Evolutionary conservation across 2,888 invertebrate genomes (phyloP), one percentile per base, ranked within the genome.

Genomic region (Leucoma salicis): DNA sequence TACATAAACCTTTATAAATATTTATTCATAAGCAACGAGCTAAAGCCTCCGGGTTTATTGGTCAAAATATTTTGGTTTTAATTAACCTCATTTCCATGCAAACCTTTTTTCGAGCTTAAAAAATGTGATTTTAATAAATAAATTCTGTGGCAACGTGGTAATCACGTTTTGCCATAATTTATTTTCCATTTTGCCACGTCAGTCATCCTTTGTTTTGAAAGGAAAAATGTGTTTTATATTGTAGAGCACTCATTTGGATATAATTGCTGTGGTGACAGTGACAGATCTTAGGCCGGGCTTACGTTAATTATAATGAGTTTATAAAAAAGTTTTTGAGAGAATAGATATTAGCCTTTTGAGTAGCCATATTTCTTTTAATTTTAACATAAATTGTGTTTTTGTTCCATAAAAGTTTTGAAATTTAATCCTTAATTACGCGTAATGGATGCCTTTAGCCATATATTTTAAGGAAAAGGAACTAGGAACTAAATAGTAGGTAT

Each of bases 241-340:
- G 11, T 33, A 27, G 32, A 39, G 33, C 11, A 33, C n/a, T 6
- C 33, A 21, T 33, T 39, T 28, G 16, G 8, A 34, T 16, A 16
- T 33, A 33, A 39, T 33, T 39, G 39, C 11, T 16, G 6, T 25
- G 16, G 5, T 16, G 27, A 33, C 33, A 33, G 27, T 39, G 39
- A 39, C 14, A 28, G 18, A 39, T 33, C 8, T 21, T 21, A 8
- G 8, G 21, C 21, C 8, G n/a, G n/a, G n/a, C n/a, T n/a, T n/a
- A n/a, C n/a, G n/a, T n/a, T 3, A 21, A 21, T 21, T 21, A 21
- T 21, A n/a, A n/a, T n/a, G n/a, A n/a, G n/a, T n/a, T n/a, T n/a
- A n/a, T n/a, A n/a, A n/a, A n/a, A 21, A 21, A 21, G 21, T 21
- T 6, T 8, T 21, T 8, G 21, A 21, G 21, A 5, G 6, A 3